Evolutionary conservation across 2,797 vertebrate genomes (phyloP).

Genomic region (Gallinago nigripennis): DNA sequence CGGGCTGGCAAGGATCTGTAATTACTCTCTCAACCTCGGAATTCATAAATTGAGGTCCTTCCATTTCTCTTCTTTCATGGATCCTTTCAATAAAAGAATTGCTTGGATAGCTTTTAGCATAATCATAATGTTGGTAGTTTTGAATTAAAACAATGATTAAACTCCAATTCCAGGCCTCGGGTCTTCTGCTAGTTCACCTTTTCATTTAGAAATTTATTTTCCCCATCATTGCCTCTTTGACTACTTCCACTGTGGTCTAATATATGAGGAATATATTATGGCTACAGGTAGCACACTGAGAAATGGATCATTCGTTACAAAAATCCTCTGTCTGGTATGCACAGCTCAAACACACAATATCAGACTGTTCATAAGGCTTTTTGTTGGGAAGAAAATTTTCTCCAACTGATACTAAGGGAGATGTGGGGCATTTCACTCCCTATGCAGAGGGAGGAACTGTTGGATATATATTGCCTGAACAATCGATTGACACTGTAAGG

Average conservation of each 20-base stretch:
- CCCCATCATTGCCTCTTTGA: neutral
- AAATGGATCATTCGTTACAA: neutral
- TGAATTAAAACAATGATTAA: neutral
- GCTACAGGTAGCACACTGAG: neutral
- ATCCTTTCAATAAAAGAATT: neutral
- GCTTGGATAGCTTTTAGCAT: neutral
- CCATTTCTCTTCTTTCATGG: neutral
- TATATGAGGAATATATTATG: neutral
- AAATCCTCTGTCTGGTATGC: neutral
- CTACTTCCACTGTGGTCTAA: neutral
- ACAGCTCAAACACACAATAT: neutral
- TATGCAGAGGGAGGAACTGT: neutral
- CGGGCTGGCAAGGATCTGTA: neutral
- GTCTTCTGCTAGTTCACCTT: neutral
- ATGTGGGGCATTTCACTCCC: neutral
- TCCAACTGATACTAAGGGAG: neutral
- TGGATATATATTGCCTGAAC: neutral
- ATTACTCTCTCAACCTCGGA: neutral
- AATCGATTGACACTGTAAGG: neutral
- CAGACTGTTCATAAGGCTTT: neutral
- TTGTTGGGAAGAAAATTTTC: neutral
- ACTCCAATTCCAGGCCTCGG: neutral
- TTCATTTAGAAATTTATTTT: neutral
- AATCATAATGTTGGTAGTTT: neutral
- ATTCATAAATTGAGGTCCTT: neutral